These are phyloP conservation scores for Ctena decussata DNA, from an alignment of 2,888 invertebrate genomes.

Conservation along the genomic window DNA sequence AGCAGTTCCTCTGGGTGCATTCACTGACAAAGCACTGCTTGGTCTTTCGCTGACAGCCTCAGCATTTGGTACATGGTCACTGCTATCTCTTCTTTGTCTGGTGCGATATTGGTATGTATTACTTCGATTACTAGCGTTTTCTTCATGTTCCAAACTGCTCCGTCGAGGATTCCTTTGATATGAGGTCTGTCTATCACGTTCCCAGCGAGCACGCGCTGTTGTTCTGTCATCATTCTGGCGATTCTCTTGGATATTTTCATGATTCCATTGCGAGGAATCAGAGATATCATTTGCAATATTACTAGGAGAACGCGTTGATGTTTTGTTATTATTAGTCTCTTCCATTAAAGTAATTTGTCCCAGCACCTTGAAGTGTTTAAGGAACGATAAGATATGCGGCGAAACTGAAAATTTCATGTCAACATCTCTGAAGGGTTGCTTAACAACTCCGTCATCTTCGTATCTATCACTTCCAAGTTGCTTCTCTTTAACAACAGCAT, in stretches of 20 bases:
- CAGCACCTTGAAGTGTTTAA: slow-evolving; percentile 60
- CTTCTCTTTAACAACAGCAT: slow-evolving; percentile 60
- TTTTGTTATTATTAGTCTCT: slow-evolving; percentile 16
- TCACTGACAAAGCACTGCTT: background rate
- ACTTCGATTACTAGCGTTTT: background rate
- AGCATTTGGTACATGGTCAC: background rate
- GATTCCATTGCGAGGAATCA: background rate
- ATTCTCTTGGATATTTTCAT: background rate
- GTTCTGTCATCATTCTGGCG: slow-evolving; percentile 19
- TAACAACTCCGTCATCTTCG: slow-evolving; percentile 49
- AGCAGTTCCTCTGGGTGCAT: background rate
- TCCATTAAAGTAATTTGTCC: slow-evolving; percentile 63
- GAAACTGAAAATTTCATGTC: slow-evolving; percentile 63
- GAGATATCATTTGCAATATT: background rate
- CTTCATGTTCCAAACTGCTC: background rate
- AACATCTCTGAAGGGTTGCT: slow-evolving; percentile 56
- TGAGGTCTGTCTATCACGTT: slow-evolving; percentile 41
- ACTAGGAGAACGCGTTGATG: background rate
- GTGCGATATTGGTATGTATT: background rate
- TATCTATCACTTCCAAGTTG: slow-evolving; percentile 35
- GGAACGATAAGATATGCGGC: slow-evolving; percentile 59
- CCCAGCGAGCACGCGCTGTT: slow-evolving; percentile 56
- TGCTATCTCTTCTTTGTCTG: background rate
- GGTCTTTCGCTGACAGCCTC: background rate
- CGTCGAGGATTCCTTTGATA: slow-evolving; percentile 12